Conservation (phyloP, 2,113 vertebrate genomes). For the Triplophysa dalaica region DNA sequence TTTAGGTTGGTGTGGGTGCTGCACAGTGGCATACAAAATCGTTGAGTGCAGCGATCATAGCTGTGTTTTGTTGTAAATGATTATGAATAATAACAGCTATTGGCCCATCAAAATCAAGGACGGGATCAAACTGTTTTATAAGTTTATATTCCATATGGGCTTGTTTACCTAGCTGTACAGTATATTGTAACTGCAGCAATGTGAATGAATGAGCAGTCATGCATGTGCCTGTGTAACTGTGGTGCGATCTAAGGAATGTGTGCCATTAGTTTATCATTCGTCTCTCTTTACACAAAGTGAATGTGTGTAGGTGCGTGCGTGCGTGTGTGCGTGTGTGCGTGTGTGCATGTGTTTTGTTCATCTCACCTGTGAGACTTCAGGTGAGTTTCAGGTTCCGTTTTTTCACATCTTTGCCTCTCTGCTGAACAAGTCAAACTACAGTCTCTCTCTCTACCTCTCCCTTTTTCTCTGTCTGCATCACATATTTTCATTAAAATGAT, state of each 20-base stretch:
- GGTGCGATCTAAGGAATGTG: slow-evolving; percentile 56
- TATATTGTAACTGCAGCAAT: not conserved
- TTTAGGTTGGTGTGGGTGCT: too few species aligned
- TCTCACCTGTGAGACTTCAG: slow-evolving; percentile 17
- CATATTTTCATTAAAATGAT: not conserved
- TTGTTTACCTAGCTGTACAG: too few species aligned
- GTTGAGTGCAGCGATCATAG: too few species aligned
- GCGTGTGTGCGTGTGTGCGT: slow-evolving; percentile 20
- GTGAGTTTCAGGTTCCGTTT: slow-evolving; percentile 52
- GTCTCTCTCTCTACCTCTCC: not conserved
- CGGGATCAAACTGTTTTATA: too few species aligned
- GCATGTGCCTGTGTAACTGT: not conserved
- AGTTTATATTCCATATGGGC: too few species aligned
- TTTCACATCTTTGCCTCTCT: slow-evolving; percentile 10
- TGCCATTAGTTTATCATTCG: slow-evolving; percentile 68
- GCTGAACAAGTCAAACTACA: slow-evolving; percentile 50
- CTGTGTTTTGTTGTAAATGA: too few species aligned
- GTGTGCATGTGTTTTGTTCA: slow-evolving; percentile 13
- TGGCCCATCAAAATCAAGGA: too few species aligned
- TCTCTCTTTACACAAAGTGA: slow-evolving; percentile 64
- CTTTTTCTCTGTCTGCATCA: not conserved
- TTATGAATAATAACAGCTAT: too few species aligned
- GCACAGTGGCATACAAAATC: too few species aligned
- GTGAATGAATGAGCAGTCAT: not conserved
- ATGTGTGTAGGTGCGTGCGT: slow-evolving; percentile 28